Evolutionary conservation across 2,797 vertebrate species (phyloP), one percentile per base, ranked within the genome.

Genomic region (Cyclopterus lumpus): DNA sequence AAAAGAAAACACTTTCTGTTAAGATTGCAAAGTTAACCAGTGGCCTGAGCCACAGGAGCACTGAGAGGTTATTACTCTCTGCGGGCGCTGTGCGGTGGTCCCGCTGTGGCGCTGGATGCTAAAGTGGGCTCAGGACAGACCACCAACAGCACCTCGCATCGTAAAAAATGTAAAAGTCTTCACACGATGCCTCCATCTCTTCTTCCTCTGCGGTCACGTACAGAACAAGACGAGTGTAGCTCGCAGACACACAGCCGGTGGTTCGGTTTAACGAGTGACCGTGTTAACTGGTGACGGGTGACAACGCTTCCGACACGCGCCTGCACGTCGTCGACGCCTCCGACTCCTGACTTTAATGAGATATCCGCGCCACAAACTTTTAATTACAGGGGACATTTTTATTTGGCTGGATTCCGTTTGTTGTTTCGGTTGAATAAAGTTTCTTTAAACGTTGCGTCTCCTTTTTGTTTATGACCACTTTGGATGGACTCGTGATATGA

Each of bases 1-100:
- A 64, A 87, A 89, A 83, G 80, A 79, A 86, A 91, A 90, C 86
- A 89, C 85, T 87, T 90, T 83, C 88, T 79, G 84, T 84, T 86
- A n/a, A 86, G 87, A 89, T 86, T 76, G 82, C 84, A 71, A 77
- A 86, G 83, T 89, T 89, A 88, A 89, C 78, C 82, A 79, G 75
- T 80, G 83, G 79, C 84, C 82, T 70, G 82, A 81, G 86, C 83
- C 77, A 77, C 80, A 42, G 73, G 61, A 79, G 80, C 74, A 70
- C 67, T 71, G 26, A 71, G 84, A 80, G 55, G 73, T 86, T 86
- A 89, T 85, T 86, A 82, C 78, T 82, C 86, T 86, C 87, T 74
- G 81, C 73, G 67, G 86, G 60, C 66, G 5, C 26, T 2, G 61
- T 64, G 73, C 79, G 86, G 83, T 81, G 85, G 67, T 76, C 89